A percentile compares a stretch with the other conserved stretches of the same genome.
phyloP scores from a whole-genome alignment of 2,113 vertebrate species.

The Salvelinus fontinalis region DNA sequence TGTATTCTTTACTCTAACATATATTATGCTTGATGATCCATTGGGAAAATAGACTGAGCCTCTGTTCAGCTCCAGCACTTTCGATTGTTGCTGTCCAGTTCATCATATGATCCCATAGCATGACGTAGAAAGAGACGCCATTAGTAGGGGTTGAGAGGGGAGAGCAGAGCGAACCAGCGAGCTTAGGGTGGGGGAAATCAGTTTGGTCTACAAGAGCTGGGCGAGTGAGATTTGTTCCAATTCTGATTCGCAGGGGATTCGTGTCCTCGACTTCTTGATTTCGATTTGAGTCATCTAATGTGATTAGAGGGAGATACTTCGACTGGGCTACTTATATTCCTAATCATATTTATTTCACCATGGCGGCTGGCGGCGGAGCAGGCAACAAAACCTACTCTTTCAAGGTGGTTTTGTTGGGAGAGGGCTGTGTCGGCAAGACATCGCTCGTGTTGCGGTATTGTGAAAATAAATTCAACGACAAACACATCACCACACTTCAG shows the following conservation, averaged over 20 bases:
- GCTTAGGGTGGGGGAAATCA: slow-evolving; percentile 7
- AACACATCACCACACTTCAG: slow-evolving; percentile 98
- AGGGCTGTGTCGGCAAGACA: slow-evolving; percentile 97
- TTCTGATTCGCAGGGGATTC: background rate
- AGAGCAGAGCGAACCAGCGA: background rate
- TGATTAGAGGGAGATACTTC: slow-evolving; percentile 1
- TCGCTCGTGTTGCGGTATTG: slow-evolving; percentile 96
- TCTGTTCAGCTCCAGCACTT: background rate
- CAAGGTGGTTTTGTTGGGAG: slow-evolving; percentile 95
- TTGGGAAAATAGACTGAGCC: background rate
- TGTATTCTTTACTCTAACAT: background rate
- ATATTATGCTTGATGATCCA: background rate
- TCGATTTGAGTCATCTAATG: slow-evolving; percentile 16
- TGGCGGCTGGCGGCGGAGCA: slow-evolving; percentile 72
- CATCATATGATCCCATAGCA: slow-evolving; percentile 59
- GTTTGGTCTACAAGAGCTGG: background rate
- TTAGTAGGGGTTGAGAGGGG: slow-evolving; percentile 68
- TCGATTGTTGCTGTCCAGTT: slow-evolving; percentile 11
- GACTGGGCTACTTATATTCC: background rate
- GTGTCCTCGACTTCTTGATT: background rate
- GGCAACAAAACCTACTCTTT: slow-evolving; percentile 88
- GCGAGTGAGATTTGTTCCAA: background rate
- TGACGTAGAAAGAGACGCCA: slow-evolving; percentile 86
- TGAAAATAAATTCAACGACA: slow-evolving; percentile 99
- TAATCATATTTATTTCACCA: slow-evolving; percentile 41